A percentile compares a stretch with the other conserved stretches of the same genome.
These are phyloP conservation scores for Aramus guarauna DNA, from an alignment of 2,113 vertebrate genomes.

Conservation along the genomic window DNA sequence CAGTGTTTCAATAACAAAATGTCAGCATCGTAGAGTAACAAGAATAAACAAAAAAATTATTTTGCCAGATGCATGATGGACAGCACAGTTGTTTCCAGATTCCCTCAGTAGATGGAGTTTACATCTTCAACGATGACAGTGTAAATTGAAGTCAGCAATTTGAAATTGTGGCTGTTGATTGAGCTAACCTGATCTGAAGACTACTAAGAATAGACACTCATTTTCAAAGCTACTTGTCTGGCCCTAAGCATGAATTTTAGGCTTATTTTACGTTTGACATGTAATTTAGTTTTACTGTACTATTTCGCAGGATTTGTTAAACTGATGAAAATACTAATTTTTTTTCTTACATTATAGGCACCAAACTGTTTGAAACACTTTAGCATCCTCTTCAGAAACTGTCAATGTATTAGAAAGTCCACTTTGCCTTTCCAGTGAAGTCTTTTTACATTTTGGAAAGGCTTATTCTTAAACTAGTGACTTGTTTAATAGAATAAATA, in stretches of 20 bases:
- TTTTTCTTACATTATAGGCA: not conserved
- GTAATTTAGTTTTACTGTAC: not conserved
- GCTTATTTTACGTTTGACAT: not conserved
- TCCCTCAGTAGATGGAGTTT: not conserved
- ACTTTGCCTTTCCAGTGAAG: not conserved
- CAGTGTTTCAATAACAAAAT: not conserved
- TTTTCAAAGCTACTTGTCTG: not conserved
- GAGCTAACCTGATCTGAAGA: not conserved
- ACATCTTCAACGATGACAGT: not conserved
- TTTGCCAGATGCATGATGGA: not conserved
- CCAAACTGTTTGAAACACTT: not conserved
- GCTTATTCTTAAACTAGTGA: not conserved
- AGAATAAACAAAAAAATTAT: not conserved
- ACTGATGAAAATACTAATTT: not conserved
- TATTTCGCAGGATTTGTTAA: not conserved
- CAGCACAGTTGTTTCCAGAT: not conserved
- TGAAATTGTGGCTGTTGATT: not conserved
- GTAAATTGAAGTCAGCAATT: not conserved
- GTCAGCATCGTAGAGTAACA: not conserved
- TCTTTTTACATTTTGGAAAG: not conserved
- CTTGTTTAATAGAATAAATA: not conserved
- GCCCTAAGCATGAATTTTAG: not conserved
- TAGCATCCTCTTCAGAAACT: not conserved
- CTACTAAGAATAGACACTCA: not conserved
- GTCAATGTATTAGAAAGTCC: not conserved